phyloP scores from a whole-genome alignment of 2,797 vertebrate species.

The Philypnodon macrostomus region DNA sequence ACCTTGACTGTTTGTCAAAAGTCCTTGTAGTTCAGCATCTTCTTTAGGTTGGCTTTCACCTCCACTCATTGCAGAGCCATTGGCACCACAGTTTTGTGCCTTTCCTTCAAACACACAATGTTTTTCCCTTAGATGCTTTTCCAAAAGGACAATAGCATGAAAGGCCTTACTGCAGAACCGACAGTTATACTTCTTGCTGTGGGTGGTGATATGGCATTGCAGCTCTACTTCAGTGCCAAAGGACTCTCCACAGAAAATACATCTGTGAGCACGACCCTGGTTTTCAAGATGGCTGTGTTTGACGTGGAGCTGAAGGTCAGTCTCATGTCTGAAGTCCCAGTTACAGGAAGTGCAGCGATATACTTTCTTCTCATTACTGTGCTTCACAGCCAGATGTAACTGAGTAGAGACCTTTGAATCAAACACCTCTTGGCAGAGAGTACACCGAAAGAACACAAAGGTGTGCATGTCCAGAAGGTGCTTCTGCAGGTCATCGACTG shows the following conservation, averaged over 20 bases:
- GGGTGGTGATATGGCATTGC: constrained; percentile 97
- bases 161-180: constrained; percentile 98
- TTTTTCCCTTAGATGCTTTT: constrained; percentile 94
- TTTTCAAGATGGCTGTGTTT: constrained; percentile 97
- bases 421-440: constrained; percentile 96
- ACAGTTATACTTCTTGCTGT: constrained; percentile 98
- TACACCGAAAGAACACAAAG: constrained; percentile 96
- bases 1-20: constrained; percentile 89
- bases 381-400: constrained; percentile 95
- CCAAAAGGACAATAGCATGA: constrained; percentile 92
- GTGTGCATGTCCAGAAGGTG: constrained; percentile 99
- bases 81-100: constrained; percentile 88
- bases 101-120: constrained; percentile 96
- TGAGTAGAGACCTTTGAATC: constrained; percentile 98
- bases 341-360: constrained; percentile 97
- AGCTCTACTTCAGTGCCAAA: constrained; percentile 97
- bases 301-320: constrained; percentile 93
- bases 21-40: constrained; percentile 87
- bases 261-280: constrained; percentile 92
- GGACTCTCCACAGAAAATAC: constrained; percentile 96
- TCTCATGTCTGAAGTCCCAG: constrained; percentile 96
- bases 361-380: constrained; percentile 97
- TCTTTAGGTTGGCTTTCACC: constrained; percentile 89
- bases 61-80: constrained; percentile 79
- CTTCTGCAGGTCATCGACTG: constrained; percentile 95